Evolutionary conservation across 2,113 vertebrate genomes (phyloP), one percentile per base, ranked within the genome.

Genomic region (Chelonoidis abingdonii): DNA sequence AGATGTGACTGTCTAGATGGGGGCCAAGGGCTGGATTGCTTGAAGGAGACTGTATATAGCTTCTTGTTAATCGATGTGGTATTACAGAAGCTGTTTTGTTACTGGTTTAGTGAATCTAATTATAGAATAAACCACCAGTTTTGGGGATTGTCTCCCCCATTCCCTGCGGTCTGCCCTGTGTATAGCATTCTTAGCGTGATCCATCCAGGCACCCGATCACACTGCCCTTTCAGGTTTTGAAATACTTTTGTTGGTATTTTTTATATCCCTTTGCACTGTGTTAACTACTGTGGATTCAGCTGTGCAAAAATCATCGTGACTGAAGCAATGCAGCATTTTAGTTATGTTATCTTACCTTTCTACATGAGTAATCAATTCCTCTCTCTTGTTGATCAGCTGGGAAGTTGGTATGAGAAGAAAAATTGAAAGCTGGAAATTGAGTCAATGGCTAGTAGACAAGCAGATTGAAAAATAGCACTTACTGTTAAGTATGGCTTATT

Each of bases 361-460:
- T 1, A 24, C 72, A 24, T 85, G 27, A 38, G 8, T 84, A 54
- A 76, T 86, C 8, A 57, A 41, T 91, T 89, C 0, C 59, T 87
- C 50, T 88, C 14, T 69, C 38, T 86, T 93, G 91, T n/a, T 90
- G 13, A 59, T 87, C 31, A 90, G n/a, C 50, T 65, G 16, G 22
- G 29, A 91, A 94, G 8, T 47, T 8, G 13, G 8, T 44, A 59
- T 82, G 62, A 72, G 22, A 25, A 14, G 25, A 56, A 56, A 75
- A 84, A 75, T 0, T 88, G 76, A 88, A 31, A 29, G 24, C 14
- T 44, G 80, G 27, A 81, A 65, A 35, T 13, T 87, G 27, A 81
- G 56, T 87, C 91, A 38, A 27, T 86, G 27, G 4, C 35, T 84
- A 85, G 69, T 6, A 54, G 29, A 14, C 87, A 89, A 35, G 12